phyloP scores from a whole-genome alignment of 2,888 invertebrate genomes.

The Melolontha melolontha region DNA sequence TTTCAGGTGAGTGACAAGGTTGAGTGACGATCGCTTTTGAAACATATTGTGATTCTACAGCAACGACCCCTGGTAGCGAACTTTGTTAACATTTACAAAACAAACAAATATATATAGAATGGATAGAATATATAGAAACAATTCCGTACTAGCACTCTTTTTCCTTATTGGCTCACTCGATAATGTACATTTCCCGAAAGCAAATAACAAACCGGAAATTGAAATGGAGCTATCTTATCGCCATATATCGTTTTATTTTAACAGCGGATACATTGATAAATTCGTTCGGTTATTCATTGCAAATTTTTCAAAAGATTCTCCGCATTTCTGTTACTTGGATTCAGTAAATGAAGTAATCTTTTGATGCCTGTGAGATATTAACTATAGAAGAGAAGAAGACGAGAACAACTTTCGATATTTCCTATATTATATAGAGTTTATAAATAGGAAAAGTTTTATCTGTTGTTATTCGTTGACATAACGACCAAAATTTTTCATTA shows the following conservation, averaged over 20 bases:
- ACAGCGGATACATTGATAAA: constrained; percentile 17
- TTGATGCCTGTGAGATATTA: constrained; percentile 25
- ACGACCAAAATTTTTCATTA: constrained; percentile 32
- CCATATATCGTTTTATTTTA: constrained; percentile 11
- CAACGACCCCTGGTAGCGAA: constrained; percentile 26
- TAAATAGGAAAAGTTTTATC: constrained; percentile 38
- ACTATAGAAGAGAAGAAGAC: neutral
- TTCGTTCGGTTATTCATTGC: constrained; percentile 9
- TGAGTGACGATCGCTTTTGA: constrained; percentile 56
- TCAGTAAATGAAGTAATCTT: constrained; percentile 30
- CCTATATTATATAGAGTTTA: constrained; percentile 17
- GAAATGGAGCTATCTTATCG: constrained; percentile 42
- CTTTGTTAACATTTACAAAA: constrained; percentile 17
- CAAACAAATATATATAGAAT: constrained; percentile 9
- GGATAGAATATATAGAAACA: constrained; percentile 14
- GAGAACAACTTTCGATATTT: constrained; percentile 9
- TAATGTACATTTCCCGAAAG: constrained; percentile 40
- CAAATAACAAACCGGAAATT: constrained; percentile 47
- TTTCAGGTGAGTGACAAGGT: constrained; percentile 57
- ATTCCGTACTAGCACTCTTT: constrained; percentile 2
- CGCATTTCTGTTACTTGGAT: constrained; percentile 6
- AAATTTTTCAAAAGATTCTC: constrained; percentile 26
- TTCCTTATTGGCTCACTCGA: neutral
- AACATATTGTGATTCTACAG: constrained; percentile 55
- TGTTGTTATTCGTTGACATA: constrained; percentile 22